Evolutionary conservation across 2,888 invertebrate genomes (phyloP), one percentile per base, ranked within the genome.

Genomic region (Pristionchus fissidentatus): DNA sequence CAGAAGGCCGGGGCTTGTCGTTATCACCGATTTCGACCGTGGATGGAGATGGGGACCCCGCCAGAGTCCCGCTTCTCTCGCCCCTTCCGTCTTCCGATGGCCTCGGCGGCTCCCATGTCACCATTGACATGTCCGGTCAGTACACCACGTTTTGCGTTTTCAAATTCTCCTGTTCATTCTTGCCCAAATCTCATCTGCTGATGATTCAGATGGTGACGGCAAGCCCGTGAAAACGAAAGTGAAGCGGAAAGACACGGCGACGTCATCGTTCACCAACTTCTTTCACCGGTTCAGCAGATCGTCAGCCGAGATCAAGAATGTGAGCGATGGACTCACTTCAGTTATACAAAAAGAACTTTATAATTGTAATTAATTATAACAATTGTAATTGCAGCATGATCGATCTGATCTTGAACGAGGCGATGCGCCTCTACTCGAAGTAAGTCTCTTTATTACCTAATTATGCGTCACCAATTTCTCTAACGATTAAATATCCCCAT

Each of bases 211-310:
- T 57, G 79, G 52, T 22, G 79, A 79, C 13, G 43, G 57, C 15
- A 57, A 57, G 29, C 55, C 38, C 5, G 29, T 43, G 26, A 79
- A 79, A 41, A 57, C 79, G n/a, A 79, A 79, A 79, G 79, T 43
- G 38, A 79, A 79, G 57, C 52, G 79, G 41, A 79, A 79, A 43
- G 79, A 79, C 10, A 79, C 79, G 19, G 52, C 79, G n/a, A 57
- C 79, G 26, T 79, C 79, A n/a, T 57, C 79, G 26, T 57, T 79
- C 57, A 41, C 79, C 35, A 79, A 43, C 57, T 79, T 79, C 38
- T 41, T 79, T 32, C 79, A 79, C 8, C 70, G 70, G 13, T 70
- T 70, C 43, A 70, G 70, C 15, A 5, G 70, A 70, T 70, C 70
- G 15, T 70, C 70, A 15, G 70, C 70, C 32, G 70, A 70, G 41